Percentiles rank a stretch among this genome's conserved stretches.
These are phyloP conservation scores for Octodon degus DNA, from an alignment of 2,113 vertebrate genomes.

Conservation along the genomic window DNA sequence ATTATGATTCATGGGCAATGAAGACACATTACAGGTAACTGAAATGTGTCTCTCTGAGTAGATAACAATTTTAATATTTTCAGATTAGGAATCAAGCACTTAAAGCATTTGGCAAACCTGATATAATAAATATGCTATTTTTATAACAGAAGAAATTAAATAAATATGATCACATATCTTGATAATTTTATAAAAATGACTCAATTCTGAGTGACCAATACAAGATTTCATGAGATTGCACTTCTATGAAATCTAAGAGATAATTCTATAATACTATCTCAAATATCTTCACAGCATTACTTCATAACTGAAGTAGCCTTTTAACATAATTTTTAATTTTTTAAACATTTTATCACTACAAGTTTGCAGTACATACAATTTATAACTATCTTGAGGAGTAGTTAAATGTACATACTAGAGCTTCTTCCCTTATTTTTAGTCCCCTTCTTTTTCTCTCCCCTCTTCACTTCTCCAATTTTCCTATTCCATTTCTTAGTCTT, in stretches of 20 bases:
- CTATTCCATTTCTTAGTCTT: neutral
- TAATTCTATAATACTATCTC: slow-evolving; percentile 6
- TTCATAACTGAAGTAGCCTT: neutral
- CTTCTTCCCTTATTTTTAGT: neutral
- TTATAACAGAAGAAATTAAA: slow-evolving; percentile 13
- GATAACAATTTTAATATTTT: neutral
- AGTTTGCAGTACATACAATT: neutral
- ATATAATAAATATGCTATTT: neutral
- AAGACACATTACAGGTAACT: neutral
- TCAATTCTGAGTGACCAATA: slow-evolving; percentile 19
- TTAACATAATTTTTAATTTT: neutral
- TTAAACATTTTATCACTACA: neutral
- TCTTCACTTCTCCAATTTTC: neutral
- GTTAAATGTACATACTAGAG: neutral
- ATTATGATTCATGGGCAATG: neutral
- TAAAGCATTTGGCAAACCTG: neutral
- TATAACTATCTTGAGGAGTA: neutral
- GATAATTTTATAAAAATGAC: neutral
- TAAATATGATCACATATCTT: slow-evolving; percentile 3
- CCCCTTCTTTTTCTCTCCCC: neutral
- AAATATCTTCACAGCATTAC: slow-evolving; percentile 40
- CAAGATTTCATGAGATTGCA: neutral
- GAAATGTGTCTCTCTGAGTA: neutral
- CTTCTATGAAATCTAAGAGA: neutral
- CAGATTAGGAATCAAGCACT: neutral